Evolutionary conservation across 2,888 invertebrate species (phyloP), one percentile per base, ranked within the genome.

Genomic region (Ichneumoninae sp.): DNA sequence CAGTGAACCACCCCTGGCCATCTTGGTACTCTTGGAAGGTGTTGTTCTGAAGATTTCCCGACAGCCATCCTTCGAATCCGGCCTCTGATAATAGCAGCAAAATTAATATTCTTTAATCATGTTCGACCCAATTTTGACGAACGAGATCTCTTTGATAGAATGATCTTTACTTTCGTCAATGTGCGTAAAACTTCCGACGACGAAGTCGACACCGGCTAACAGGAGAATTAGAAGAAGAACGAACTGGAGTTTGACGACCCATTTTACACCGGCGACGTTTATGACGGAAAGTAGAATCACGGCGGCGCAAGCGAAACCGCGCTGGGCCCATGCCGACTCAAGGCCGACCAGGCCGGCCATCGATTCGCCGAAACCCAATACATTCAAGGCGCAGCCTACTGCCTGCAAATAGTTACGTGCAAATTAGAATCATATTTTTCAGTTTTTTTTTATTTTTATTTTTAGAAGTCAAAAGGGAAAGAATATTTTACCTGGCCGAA

Each of bases 241-340:
- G 94, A 99, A 98, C 93, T 99, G 99, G 77, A 99, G 94, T 91
- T 99, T 98, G 80, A 99, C 97, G 36, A 99, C 99, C 98, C 99
- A 99, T 93, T 99, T 99, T 0, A 99, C 99, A 57, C 99, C 99
- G 36, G 99, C 98, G 60, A 99, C 95, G 94, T 99, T 99, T 88
- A 99, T 98, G 85, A 97, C 96, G 78, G 98, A 97, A 22, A 99
- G 95, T 52, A 98, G 94, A 66, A 98, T 94, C 1, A 99, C 97
- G 66, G 98, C 98, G 6, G 97, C 96, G 77, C 97, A 96, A 8
- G 98, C 99, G 93, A 99, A 97, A 3, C 97, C 97, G 90, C 98
- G 95, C 69, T 98, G 97, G 7, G 97, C 97, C 97, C 97, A 97
- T 83, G 95, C 95, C 79, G 95, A 96, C 50, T 96, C 95, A 16